Base-by-base conservation (phyloP, 2,888 invertebrate genomes). In the Polyploca ridens region DNA sequence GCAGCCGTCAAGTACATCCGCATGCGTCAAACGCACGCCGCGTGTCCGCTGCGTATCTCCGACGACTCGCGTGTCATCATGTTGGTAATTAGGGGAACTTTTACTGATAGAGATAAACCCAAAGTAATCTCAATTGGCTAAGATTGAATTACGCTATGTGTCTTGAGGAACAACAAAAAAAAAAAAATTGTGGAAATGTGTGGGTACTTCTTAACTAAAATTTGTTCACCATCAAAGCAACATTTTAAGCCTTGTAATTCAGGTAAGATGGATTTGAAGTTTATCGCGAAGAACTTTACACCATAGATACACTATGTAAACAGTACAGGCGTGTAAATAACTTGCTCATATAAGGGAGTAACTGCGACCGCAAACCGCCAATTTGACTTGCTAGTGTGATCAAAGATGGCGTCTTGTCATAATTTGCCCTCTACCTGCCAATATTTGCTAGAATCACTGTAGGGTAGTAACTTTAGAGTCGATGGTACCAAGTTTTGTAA, bases 291-390 rank as follows among this genome's bases (percentile, higher is more conserved):
- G 8, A 49, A 49, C 49, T 5, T 3, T n/a, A 46, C 14, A 14
- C 49, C 44, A 14, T 14, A 14, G 44, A 44, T 3, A 44, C 14
- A 44, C 49, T 54, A 19, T 19, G 19, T 54, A 19, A 54, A 54
- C 10, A 54, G 11, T 10, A 19, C 3, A 19, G 35, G 58, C 33
- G 33, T 33, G 2, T 35, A 58, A 35, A 58, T 33, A 33, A 58
- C 58, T 58, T 41, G 27, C 19, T n/a, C 61, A 59, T 61, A 63
- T 62, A 63, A 62, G 58, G 33, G 54, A 62, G 62, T 65, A 46
- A 62, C 41, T 59, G n/a, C 65, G 67, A 46, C 86, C 85, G 72
- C 85, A 84, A 83, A 86, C 88, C 88, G 87, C 88, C 88, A 88
- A 88, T 88, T 88, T 88, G 81, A 72, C 67, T 74, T 66, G 67